A percentile compares a stretch with the other conserved stretches of the same genome.
Conservation (phyloP, 2,113 vertebrate species). For the Bettongia penicillata region DNA sequence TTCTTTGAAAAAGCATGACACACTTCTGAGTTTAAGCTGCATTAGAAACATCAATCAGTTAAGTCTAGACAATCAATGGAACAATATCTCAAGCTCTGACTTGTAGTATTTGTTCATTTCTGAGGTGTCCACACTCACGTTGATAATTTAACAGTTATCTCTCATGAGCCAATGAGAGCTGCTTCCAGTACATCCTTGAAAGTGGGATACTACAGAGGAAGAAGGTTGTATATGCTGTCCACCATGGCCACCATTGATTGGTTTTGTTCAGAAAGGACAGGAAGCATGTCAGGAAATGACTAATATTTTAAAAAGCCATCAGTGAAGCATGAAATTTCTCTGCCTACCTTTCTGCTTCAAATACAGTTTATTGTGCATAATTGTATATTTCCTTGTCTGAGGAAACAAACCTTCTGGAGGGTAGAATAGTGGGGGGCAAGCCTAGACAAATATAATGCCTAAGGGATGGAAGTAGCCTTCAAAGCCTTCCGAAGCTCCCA, state of each 20-base stretch:
- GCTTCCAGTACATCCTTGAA: not conserved
- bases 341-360: not conserved
- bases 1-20: not conserved
- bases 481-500: not conserved
- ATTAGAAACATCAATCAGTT: not conserved
- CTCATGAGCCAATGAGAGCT: not conserved
- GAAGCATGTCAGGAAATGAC: not conserved
- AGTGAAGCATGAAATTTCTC: not conserved
- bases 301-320: not conserved
- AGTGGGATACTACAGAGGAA: not conserved
- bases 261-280: not conserved
- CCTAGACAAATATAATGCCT: not conserved
- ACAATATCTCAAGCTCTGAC: not conserved
- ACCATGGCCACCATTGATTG: not conserved
- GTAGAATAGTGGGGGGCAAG: not conserved
- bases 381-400: not conserved
- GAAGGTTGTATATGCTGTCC: not conserved
- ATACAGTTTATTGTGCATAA: not conserved
- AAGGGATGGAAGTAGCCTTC: not conserved
- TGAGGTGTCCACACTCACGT: not conserved
- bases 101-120: not conserved
- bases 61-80: not conserved
- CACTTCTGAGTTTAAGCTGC: not conserved
- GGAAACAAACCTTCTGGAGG: not conserved
- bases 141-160: not conserved